Percentiles rank a stretch among this genome's conserved stretches.
These are phyloP conservation scores for Cheilosia vernalis DNA, from an alignment of 2,888 invertebrate genomes.

Conservation along the genomic window DNA sequence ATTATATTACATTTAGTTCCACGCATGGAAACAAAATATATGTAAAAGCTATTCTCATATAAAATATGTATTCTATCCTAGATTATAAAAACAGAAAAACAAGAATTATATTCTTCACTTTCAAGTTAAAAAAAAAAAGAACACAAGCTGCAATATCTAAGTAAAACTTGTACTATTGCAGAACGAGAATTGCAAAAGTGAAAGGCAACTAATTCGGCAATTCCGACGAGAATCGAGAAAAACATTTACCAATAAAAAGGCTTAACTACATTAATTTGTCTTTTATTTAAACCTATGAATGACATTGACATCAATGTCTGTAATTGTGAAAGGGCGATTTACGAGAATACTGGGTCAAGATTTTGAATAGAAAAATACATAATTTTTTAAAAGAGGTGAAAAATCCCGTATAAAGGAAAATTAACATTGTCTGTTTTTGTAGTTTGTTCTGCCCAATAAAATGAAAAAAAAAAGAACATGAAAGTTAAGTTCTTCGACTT, in stretches of 20 bases:
- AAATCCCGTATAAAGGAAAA: too few relatives aligned
- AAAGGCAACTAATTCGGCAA: constrained; percentile 53
- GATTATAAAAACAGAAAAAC: constrained; percentile 50
- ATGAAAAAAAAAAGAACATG: too few relatives aligned
- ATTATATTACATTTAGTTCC: constrained; percentile 71
- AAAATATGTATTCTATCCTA: constrained; percentile 70
- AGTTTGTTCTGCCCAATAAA: too few relatives aligned
- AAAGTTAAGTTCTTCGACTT: too few relatives aligned
- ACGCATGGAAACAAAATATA: constrained; percentile 72
- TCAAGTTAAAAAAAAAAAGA: constrained; percentile 12
- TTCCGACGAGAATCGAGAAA: constrained; percentile 61
- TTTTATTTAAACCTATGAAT: background rate
- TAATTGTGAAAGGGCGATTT: background rate
- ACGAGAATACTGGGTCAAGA: too few relatives aligned
- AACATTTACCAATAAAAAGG: constrained; percentile 75
- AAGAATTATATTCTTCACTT: constrained; percentile 69
- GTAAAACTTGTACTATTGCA: constrained; percentile 52
- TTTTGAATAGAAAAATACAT: too few relatives aligned
- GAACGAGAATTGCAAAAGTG: constrained; percentile 40
- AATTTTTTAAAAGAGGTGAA: too few relatives aligned
- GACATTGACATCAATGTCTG: too few relatives aligned
- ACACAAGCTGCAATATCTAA: constrained; percentile 44
- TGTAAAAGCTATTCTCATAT: constrained; percentile 75
- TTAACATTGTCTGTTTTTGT: too few relatives aligned
- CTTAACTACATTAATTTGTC: constrained; percentile 50